Evolutionary conservation across 2,113 vertebrate genomes (phyloP).

Genomic region (Xenus cinereus): DNA sequence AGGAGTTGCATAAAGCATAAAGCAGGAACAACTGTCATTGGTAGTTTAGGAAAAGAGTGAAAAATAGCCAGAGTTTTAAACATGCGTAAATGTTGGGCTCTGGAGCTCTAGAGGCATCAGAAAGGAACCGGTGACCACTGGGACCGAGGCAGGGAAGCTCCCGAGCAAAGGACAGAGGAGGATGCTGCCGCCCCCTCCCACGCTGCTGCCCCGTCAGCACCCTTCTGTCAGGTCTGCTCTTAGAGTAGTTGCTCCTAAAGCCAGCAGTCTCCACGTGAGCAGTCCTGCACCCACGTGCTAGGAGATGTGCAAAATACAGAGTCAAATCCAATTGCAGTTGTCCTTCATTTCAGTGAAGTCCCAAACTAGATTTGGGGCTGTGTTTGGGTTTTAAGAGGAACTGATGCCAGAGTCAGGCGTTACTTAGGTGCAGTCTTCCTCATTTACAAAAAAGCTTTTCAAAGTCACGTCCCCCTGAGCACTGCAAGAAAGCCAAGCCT

Average conservation of each 20-base stretch:
- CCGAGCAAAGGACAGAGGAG: neutral
- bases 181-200: rapidly evolving
- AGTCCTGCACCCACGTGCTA: neutral
- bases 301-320: neutral
- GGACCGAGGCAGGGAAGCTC: neutral
- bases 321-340: neutral
- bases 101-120: neutral
- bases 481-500: neutral
- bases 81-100: neutral
- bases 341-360: neutral
- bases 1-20: neutral
- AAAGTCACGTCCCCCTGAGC: neutral
- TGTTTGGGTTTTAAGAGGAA: neutral
- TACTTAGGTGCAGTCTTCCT: neutral
- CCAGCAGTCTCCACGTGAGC: neutral
- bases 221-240: neutral
- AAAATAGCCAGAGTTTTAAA: neutral
- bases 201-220: neutral
- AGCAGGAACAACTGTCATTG: neutral
- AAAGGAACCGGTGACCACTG: neutral
- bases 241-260: neutral
- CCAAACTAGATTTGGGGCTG: neutral
- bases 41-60: neutral
- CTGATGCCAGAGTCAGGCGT: neutral
- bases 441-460: neutral